A percentile compares a stretch with the other conserved stretches of the same genome.
Conservation (phyloP, 2,888 invertebrate genomes). For the Synergus umbraculus region DNA sequence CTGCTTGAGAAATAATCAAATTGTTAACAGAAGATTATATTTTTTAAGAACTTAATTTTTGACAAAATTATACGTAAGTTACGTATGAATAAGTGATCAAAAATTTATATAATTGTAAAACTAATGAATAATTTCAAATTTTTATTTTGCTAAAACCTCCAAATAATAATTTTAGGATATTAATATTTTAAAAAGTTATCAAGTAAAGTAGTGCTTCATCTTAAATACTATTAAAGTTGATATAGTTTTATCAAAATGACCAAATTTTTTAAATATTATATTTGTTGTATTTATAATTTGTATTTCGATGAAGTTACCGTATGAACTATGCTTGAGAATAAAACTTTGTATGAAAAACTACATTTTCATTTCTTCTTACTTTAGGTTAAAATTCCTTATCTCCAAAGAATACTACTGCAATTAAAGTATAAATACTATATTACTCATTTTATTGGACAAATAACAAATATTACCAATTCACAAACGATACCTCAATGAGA, state of each 20-base stretch:
- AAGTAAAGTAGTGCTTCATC: background rate
- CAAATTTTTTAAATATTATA: background rate
- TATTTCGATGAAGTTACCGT: background rate
- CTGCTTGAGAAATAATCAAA: background rate
- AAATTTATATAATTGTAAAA: too few relatives aligned
- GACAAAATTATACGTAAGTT: background rate
- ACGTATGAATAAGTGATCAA: too few relatives aligned
- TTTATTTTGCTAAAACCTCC: too few relatives aligned
- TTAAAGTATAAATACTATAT: slow-evolving; percentile 6
- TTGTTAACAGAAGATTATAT: background rate
- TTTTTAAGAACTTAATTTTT: background rate
- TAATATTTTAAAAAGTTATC: too few relatives aligned
- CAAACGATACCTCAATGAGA: slow-evolving; percentile 23
- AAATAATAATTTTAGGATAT: too few relatives aligned
- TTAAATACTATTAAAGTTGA: background rate
- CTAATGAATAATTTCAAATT: too few relatives aligned
- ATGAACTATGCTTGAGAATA: background rate
- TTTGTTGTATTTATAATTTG: background rate
- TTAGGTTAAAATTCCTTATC: background rate
- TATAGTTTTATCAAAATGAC: background rate
- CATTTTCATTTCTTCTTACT: background rate
- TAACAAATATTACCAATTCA: background rate
- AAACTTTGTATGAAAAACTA: background rate
- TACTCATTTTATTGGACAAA: background rate
- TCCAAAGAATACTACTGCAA: background rate